Evolutionary conservation across 2,888 invertebrate species (phyloP), one percentile per base, ranked within the genome.

Genomic region (Himalopsyche japonica): DNA sequence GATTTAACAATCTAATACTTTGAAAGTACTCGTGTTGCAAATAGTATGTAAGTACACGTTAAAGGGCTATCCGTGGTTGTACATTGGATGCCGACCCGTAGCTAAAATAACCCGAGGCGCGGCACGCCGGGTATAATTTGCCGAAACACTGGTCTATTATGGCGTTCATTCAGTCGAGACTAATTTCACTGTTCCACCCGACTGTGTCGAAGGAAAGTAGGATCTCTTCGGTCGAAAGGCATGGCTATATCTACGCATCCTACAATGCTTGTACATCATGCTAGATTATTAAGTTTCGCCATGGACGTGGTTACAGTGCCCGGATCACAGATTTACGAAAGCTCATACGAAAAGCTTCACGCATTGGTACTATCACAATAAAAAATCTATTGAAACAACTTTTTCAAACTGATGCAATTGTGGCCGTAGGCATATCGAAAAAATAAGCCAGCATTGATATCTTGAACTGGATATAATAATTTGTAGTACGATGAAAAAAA

Each of bases 71-170:
- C 27, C 70, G 70, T 70, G 70, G 70, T 30, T 70, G 27, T 70
- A 70, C 70, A 27, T 70, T 70, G 70, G 70, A 70, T 27, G 70
- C 27, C 24, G 27, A 70, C 70, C 70, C 70, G 70, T 6, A 32
- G 77, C 81, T 80, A 82, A 85, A 85, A 85, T 82, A 86, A 79
- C 87, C 87, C 84, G 80, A 85, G 86, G 87, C 87, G 84, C 81
- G 86, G 85, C 86, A 83, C 64, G 84, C 77, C 86, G 80, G 84
- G 85, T 87, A 87, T 87, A 87, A 87, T 87, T 87, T 87, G 86
- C 85, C 85, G 86, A 86, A 87, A 87, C 86, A 87, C 86, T 83
- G 85, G 84, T 87, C 87, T 87, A 87, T 87, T 87, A 87, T 86
- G 85, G 86, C 80, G 86, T 83, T 86, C 87, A 83, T 86, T 87